Percentiles rank a stretch among this genome's conserved stretches.
Conservation (phyloP, 2,113 vertebrate genomes). For the Pardalotus punctatus region DNA sequence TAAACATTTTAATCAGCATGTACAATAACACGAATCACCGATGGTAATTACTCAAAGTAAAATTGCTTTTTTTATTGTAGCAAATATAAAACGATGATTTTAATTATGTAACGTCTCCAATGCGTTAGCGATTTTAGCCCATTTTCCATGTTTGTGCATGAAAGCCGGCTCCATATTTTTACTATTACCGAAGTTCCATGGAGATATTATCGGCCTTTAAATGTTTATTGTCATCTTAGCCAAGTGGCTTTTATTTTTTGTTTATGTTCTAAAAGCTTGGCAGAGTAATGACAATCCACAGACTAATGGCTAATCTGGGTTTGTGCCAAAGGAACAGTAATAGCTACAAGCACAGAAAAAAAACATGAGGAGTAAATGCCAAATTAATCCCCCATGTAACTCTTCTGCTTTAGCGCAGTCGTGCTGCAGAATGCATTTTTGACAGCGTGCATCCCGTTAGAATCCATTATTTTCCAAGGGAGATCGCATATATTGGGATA, state of each 20-base stretch:
- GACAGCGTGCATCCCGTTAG: background rate
- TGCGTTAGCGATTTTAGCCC: slow-evolving; percentile 13
- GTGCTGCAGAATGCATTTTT: background rate
- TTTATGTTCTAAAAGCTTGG: slow-evolving; percentile 43
- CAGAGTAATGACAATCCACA: slow-evolving; percentile 20
- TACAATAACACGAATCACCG: background rate
- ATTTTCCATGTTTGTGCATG: slow-evolving; percentile 29
- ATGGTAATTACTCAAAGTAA: slow-evolving; percentile 23
- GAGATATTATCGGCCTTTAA: slow-evolving; percentile 44
- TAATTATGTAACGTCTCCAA: slow-evolving; percentile 35
- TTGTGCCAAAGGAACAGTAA: slow-evolving; percentile 39
- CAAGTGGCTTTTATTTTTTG: slow-evolving; percentile 57
- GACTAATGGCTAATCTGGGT: slow-evolving; percentile 56
- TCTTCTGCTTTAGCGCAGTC: background rate
- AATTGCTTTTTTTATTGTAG: slow-evolving; percentile 34
- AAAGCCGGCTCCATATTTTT: slow-evolving; percentile 30
- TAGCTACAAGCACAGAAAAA: background rate
- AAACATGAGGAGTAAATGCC: slow-evolving; percentile 19
- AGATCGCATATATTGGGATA: background rate
- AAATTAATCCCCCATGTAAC: slow-evolving; percentile 31
- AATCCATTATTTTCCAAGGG: background rate
- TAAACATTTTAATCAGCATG: slow-evolving; percentile 40
- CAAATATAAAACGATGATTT: slow-evolving; percentile 33
- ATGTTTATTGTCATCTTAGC: slow-evolving; percentile 50
- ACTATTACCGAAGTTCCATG: background rate